These are phyloP conservation scores for Narcine bancroftii DNA, from an alignment of 2,113 vertebrate genomes.

Conservation along the genomic window DNA sequence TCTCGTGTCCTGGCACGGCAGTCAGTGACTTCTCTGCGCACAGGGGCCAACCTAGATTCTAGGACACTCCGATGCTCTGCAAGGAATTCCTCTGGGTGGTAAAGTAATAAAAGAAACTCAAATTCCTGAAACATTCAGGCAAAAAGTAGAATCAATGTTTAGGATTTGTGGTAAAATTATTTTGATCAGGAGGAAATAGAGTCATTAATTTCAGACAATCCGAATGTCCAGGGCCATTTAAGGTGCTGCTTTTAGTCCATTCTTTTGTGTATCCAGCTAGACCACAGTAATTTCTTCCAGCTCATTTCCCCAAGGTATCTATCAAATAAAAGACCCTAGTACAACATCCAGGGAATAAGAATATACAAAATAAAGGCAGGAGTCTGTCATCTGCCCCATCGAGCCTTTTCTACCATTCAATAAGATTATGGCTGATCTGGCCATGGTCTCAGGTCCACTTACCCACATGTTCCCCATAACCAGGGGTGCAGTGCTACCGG, in stretches of 20 bases:
- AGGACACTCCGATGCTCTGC: slow-evolving; percentile 60
- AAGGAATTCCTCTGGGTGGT: slow-evolving; percentile 67
- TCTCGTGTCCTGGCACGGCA: slow-evolving; percentile 50
- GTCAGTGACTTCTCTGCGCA: slow-evolving; percentile 71
- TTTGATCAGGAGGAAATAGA: neutral
- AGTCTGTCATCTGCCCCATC: no score
- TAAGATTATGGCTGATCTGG: no score
- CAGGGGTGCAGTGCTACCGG: no score
- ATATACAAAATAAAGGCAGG: no score
- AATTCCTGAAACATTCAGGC: neutral
- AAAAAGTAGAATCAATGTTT: neutral
- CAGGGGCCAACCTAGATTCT: slow-evolving; percentile 57
- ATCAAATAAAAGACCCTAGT: neutral
- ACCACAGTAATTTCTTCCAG: neutral
- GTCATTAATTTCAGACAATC: neutral
- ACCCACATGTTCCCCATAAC: no score
- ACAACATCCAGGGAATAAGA: no score
- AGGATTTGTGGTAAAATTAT: no score
- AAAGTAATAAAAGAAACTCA: neutral
- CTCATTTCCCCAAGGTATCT: neutral
- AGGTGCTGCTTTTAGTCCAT: neutral
- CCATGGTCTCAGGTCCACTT: no score
- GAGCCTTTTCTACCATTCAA: no score
- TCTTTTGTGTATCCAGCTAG: neutral
- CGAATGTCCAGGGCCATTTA: no score